Evolutionary conservation across 1,140 invertebrate genomes (phyloP).

Genomic region (Dreissena rostriformis): DNA sequence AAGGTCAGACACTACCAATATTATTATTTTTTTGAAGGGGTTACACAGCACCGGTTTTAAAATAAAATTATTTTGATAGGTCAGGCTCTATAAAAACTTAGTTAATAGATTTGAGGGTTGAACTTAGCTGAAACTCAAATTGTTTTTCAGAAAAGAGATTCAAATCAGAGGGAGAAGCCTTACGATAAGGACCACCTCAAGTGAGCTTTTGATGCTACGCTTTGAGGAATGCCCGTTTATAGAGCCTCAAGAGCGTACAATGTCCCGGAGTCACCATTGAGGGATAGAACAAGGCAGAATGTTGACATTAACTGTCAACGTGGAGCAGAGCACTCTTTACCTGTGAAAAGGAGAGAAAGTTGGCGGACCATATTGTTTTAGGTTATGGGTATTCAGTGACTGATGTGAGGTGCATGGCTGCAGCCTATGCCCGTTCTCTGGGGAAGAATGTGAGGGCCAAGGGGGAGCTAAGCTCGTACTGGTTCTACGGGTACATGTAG

Average conservation of each 20-base stretch:
- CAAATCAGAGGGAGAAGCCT: no score
- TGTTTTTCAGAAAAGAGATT: no score
- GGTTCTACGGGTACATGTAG: slow-evolving; percentile 40
- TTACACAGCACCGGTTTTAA: no score
- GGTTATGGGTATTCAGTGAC: slow-evolving; percentile 2
- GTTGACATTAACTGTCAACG: background rate
- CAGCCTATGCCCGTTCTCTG: slow-evolving; percentile 6
- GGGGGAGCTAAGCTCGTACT: slow-evolving; percentile 5
- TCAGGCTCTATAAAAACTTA: no score
- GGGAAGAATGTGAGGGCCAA: slow-evolving; percentile 16
- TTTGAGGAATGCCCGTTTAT: no score
- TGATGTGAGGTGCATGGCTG: background rate
- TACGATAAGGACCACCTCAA: no score
- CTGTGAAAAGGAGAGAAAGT: background rate
- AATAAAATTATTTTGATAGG: no score
- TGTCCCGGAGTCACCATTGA: slow-evolving; percentile 8
- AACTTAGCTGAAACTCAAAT: no score
- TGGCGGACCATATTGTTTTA: background rate
- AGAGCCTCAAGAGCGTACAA: background rate
- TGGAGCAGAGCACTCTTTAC: background rate
- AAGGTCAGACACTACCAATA: no score
- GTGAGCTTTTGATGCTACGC: no score
- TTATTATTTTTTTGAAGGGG: no score
- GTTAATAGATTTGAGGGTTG: no score
- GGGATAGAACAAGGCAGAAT: background rate